These are phyloP conservation scores for Siniperca undulata DNA, from an alignment of 2,797 vertebrate species.

Conservation along the genomic window DNA sequence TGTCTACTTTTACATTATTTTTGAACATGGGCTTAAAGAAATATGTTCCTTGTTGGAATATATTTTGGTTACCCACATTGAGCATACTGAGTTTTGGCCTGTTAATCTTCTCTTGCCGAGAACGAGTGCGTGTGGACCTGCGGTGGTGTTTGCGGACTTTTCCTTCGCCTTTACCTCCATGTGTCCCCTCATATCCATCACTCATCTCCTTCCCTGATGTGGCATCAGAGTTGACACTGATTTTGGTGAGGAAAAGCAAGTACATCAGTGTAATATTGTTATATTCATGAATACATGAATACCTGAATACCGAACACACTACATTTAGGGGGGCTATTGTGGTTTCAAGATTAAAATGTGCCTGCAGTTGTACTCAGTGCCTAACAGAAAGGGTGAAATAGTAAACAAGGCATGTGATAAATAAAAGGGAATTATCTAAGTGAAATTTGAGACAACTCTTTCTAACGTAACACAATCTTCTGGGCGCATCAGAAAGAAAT, in stretches of 20 bases:
- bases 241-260: conserved; percentile 30
- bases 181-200: conserved; percentile 91
- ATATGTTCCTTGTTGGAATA: neutral
- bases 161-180: conserved; percentile 89
- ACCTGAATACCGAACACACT: neutral
- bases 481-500: neutral
- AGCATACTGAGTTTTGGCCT: conserved; percentile 95
- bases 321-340: neutral
- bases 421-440: neutral
- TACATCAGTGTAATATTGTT: neutral
- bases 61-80: conserved; percentile 87
- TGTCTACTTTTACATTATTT: neutral
- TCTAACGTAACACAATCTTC: neutral
- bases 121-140: conserved; percentile 91
- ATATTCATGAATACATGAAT: conserved; percentile 3
- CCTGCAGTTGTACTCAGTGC: neutral
- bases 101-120: conserved; percentile 92
- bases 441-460: neutral
- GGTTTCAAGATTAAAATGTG: neutral
- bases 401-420: neutral
- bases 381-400: neutral
- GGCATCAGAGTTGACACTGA: conserved; percentile 90
- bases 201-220: conserved; percentile 96
- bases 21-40: neutral
- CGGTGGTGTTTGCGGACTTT: conserved; percentile 93